Percentiles rank a stretch among this genome's conserved stretches.
These are phyloP conservation scores for Allobates femoralis DNA, from an alignment of 2,797 vertebrate genomes.

Conservation along the genomic window DNA sequence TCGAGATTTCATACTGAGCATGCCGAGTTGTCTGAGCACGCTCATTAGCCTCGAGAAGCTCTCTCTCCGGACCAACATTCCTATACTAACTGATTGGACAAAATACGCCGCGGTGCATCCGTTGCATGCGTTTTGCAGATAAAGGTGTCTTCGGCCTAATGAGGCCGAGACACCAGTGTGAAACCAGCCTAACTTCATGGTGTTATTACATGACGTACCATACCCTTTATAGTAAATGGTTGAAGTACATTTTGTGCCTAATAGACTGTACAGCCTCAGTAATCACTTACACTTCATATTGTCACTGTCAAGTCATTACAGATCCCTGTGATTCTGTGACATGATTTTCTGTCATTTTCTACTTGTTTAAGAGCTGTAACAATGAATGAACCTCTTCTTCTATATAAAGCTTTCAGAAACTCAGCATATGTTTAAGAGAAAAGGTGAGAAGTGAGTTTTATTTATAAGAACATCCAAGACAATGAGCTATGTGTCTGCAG, in stretches of 20 bases:
- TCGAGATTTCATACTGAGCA: too few relatives aligned
- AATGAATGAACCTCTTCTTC: neutral
- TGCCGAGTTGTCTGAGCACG: too few relatives aligned
- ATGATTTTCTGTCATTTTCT: slow-evolving; percentile 26
- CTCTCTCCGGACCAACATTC: too few relatives aligned
- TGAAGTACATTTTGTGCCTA: neutral
- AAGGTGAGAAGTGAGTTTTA: slow-evolving; percentile 14
- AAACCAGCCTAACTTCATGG: too few relatives aligned
- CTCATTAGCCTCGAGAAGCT: too few relatives aligned
- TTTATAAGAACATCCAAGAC: slow-evolving; percentile 19
- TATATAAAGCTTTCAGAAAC: neutral
- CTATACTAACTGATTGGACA: too few relatives aligned
- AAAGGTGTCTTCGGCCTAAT: too few relatives aligned
- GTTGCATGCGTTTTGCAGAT: too few relatives aligned
- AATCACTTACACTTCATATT: slow-evolving; percentile 13
- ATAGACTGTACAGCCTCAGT: neutral
- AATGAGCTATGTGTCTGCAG: slow-evolving; percentile 32
- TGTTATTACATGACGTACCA: neutral
- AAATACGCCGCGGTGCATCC: too few relatives aligned
- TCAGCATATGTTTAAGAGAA: neutral
- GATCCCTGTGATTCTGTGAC: neutral
- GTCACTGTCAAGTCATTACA: neutral
- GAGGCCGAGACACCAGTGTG: too few relatives aligned
- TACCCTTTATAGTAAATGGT: neutral
- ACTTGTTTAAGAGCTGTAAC: neutral